A percentile compares a stretch with the other conserved stretches of the same genome.
Conservation (phyloP, 1,140 invertebrate species). For the Hypsibius dujardini region DNA sequence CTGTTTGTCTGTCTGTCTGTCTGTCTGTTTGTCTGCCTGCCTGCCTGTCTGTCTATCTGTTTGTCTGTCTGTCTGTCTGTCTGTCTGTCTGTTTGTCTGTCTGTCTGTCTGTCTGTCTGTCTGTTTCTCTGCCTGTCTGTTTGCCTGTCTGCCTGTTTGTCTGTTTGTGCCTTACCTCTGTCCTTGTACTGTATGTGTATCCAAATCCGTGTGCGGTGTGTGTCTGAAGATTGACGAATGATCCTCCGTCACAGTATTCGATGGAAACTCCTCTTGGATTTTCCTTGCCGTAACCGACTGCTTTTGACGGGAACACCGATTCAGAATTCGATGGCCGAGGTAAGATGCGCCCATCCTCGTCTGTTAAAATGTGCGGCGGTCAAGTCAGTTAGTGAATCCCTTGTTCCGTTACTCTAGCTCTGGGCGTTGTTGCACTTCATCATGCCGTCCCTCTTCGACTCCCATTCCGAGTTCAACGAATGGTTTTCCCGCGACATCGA, state of each 20-base stretch:
- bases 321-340: constrained; percentile 87
- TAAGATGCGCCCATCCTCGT: constrained; percentile 18
- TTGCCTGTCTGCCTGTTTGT: no score
- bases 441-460: constrained; percentile 95
- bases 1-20: no score
- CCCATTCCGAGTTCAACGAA: constrained; percentile 93
- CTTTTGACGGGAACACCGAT: constrained; percentile 91
- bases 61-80: no score
- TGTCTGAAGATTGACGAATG: no score
- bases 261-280: constrained; percentile 87
- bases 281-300: constrained; percentile 76
- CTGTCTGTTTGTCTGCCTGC: no score
- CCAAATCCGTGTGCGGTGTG: no score
- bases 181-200: no score
- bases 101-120: no score
- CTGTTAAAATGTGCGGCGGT: neutral
- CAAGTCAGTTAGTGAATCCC: neutral
- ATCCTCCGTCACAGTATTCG: constrained; percentile 68
- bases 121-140: no score
- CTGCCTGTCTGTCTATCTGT: no score
- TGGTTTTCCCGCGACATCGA: constrained; percentile 99
- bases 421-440: constrained; percentile 97
- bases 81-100: no score
- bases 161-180: no score
- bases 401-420: constrained; percentile 41